A percentile compares a stretch with the other conserved stretches of the same genome.
Evolutionary conservation across 2,888 invertebrate genomes (phyloP).

Genomic region (Trisateles emortualis): DNA sequence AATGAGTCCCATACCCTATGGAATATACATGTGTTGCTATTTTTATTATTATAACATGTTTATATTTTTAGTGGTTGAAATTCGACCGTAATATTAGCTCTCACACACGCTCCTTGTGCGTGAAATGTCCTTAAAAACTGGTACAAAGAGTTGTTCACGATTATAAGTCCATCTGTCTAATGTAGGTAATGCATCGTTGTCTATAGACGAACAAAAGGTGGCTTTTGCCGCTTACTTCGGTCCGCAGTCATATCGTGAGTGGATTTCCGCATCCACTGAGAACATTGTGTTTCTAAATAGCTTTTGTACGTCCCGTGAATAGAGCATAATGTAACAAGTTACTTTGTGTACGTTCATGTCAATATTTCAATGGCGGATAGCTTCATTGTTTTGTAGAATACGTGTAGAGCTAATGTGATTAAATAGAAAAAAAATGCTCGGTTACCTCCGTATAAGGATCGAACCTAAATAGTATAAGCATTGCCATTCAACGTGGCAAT

Average conservation of each 20-base stretch:
- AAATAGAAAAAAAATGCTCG: neutral
- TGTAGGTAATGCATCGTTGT: conserved; percentile 30
- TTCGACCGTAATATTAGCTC: too few species aligned
- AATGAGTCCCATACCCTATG: too few species aligned
- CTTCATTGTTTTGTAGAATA: conserved; percentile 38
- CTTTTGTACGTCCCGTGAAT: conserved; percentile 58
- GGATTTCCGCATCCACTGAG: conserved; percentile 70
- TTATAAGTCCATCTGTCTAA: conserved; percentile 12
- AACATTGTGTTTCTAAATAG: conserved; percentile 66
- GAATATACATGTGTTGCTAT: too few species aligned
- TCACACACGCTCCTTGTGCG: too few species aligned
- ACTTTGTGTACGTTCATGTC: conserved; percentile 52
- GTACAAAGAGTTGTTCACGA: too few species aligned
- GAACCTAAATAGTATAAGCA: too few species aligned
- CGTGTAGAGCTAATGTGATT: conserved; percentile 12
- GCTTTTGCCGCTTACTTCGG: conserved; percentile 54
- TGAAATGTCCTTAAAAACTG: too few species aligned
- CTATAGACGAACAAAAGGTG: conserved; percentile 41
- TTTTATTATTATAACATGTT: too few species aligned
- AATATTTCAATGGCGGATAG: conserved; percentile 47
- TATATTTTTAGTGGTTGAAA: too few species aligned
- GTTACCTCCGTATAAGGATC: neutral
- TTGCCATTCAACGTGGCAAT: too few species aligned
- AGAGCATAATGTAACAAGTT: conserved; percentile 65
- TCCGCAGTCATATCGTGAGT: conserved; percentile 70